phyloP scores from a whole-genome alignment of 2,797 vertebrate genomes.

The Pangasius sanitwongsei region DNA sequence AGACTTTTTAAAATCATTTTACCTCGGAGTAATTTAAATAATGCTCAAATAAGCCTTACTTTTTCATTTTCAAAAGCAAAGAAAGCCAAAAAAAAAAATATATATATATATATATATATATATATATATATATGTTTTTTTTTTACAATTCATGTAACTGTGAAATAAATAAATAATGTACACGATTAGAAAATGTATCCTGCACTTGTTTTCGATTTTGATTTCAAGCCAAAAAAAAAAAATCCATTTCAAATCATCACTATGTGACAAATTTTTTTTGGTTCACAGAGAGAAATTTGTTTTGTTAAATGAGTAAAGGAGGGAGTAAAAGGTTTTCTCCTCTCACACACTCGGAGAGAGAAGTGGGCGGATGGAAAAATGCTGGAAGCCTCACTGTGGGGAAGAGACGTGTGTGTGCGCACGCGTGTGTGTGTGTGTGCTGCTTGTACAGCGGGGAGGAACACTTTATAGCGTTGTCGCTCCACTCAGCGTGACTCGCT shows the following conservation, averaged over 20 bases:
- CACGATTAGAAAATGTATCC: background rate
- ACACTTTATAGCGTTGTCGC: slow-evolving; percentile 30
- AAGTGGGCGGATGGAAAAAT: slow-evolving; percentile 66
- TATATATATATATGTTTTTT: background rate
- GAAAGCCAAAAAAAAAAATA: background rate
- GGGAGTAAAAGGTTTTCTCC: background rate
- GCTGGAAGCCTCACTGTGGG: slow-evolving; percentile 64
- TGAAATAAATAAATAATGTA: background rate
- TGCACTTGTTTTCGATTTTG: background rate
- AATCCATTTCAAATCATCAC: background rate
- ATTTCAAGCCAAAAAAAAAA: background rate
- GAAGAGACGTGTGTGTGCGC: slow-evolving; percentile 1
- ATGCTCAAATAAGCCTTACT: background rate
- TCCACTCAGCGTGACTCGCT: background rate
- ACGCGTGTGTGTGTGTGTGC: too few species aligned
- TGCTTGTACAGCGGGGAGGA: slow-evolving; percentile 53
- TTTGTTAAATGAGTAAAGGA: background rate
- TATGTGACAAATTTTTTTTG: background rate
- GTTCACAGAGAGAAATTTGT: background rate
- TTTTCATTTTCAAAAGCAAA: background rate
- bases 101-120: too few species aligned
- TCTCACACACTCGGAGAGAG: background rate
- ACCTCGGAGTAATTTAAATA: background rate
- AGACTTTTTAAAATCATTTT: background rate
- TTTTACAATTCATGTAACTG: background rate